These are phyloP conservation scores for Prunella fulvescens DNA, from an alignment of 2,113 vertebrate genomes.

Conservation along the genomic window DNA sequence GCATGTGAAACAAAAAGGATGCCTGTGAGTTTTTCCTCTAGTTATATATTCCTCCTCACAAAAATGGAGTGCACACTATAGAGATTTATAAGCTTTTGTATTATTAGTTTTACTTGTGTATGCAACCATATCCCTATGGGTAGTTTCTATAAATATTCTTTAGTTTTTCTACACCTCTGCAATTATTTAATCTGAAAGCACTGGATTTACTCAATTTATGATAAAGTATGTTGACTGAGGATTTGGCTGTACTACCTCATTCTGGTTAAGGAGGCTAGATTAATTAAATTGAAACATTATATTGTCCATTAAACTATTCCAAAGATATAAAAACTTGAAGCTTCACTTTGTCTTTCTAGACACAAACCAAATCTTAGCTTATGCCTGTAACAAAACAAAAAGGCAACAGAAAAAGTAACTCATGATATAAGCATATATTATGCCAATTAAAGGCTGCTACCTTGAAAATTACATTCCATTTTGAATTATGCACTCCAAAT, in stretches of 20 bases:
- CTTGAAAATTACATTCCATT: background rate
- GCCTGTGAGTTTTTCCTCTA: background rate
- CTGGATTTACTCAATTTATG: background rate
- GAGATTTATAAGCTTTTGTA: background rate
- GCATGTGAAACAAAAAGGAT: background rate
- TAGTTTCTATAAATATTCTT: background rate
- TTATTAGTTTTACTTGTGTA: background rate
- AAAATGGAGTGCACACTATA: background rate
- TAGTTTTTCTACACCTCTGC: background rate
- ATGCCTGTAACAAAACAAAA: background rate
- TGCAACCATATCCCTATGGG: background rate
- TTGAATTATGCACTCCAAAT: background rate
- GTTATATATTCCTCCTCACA: background rate
- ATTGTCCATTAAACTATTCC: background rate
- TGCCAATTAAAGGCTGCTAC: background rate
- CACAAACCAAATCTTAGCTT: background rate
- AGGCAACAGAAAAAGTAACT: background rate
- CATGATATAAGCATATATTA: background rate
- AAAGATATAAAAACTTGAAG: background rate
- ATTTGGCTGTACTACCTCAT: background rate
- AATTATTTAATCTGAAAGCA: background rate
- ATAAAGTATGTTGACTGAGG: background rate
- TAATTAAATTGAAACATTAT: background rate
- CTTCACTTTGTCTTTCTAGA: background rate
- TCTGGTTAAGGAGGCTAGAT: background rate